Evolutionary conservation across 2,113 vertebrate genomes (phyloP).

Genomic region (Globicephala melas): DNA sequence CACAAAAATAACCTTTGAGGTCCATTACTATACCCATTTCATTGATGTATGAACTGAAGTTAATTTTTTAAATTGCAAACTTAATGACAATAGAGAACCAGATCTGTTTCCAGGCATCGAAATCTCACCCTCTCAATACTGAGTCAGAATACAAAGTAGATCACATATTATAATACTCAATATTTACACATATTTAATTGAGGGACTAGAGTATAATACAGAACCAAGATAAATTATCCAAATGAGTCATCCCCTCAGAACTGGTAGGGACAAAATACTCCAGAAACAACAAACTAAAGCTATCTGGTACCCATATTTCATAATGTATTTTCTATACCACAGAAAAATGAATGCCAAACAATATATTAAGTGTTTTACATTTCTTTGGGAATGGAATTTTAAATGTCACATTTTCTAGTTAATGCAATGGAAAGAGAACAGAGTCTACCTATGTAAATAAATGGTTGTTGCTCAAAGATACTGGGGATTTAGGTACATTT

Average conservation of each 20-base stretch:
- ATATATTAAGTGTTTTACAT: background rate
- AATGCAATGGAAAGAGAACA: background rate
- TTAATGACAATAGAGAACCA: background rate
- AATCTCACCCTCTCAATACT: background rate
- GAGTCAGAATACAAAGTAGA: background rate
- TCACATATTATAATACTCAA: background rate
- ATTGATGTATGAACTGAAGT: background rate
- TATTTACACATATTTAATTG: slow-evolving; percentile 16
- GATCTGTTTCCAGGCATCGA: background rate
- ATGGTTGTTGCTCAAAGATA: background rate
- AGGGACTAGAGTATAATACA: background rate
- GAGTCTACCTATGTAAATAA: background rate
- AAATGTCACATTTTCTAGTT: background rate
- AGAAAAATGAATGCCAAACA: background rate
- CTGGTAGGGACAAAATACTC: background rate
- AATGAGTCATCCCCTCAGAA: background rate
- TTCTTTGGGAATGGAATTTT: background rate
- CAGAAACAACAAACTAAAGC: background rate
- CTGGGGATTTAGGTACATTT: background rate
- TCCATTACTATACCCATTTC: background rate
- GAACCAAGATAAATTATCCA: slow-evolving; percentile 26
- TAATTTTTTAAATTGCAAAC: background rate
- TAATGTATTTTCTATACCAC: background rate
- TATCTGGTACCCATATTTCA: background rate
- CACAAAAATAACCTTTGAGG: background rate